Base-by-base conservation (phyloP, 2,797 vertebrate species). In the Cygnus olor region DNA sequence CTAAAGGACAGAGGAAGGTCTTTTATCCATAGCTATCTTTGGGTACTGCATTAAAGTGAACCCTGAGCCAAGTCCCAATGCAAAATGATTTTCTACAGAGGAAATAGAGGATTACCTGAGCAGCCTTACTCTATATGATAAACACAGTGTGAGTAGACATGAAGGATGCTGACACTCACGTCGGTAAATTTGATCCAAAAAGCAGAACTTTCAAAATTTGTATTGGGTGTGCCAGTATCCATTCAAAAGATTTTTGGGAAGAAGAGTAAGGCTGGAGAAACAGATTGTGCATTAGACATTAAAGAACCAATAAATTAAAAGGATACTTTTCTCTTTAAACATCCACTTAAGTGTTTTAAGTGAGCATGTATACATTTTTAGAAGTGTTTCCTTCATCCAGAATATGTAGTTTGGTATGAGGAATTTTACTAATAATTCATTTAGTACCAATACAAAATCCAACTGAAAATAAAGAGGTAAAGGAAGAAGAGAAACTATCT, bases 1-100 rank as follows among this genome's bases (percentile, higher is more conserved):
- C 47, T 72, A 36, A 95, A 96, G 92, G 85, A 63, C 77, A 49
- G 49, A 85, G 10, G 10, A 94, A 80, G 69, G 80, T 84, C 89
- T 92, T 93, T 81, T 47, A 56, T 51, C 80, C 47, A 9, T 17
- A 51, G 54, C 53, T 85, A 27, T 57, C 58, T 89, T 92, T 83
- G 38, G 61, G 36, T 79, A 93, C 69, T 88, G 76, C 58, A 74
- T 54, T 71, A 49, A 80, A 94, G 45, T 63, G 73, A 90, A 88
- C 38, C 10, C 10, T 14, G 57, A 91, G 51, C 73, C 47, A 76
- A 86, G 91, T 80, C n/a, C 30, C 65, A 69, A 2, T 58, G 24
- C 36, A 72, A 70, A 88, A 44, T 70, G 63, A n/a, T 79, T 71
- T 58, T 89, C 90, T 22, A 77, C 3, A 84, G 27, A 19, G 27